Conservation (phyloP, 2,888 invertebrate species). For the Hypomecis punctinalis region DNA sequence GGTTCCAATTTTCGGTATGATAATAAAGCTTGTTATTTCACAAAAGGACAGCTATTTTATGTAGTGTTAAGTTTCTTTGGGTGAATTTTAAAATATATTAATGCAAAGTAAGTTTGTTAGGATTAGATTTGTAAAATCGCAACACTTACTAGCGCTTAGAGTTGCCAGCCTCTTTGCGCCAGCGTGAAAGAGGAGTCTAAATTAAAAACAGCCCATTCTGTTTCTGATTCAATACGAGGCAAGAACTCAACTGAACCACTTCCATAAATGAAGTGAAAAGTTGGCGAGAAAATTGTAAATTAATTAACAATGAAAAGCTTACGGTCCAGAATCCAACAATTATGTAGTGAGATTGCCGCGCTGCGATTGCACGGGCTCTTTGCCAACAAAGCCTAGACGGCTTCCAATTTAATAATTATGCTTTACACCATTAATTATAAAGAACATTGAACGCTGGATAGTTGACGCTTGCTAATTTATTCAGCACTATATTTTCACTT, state of each 20-base stretch:
- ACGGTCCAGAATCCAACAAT: slow-evolving; percentile 64
- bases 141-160: no score
- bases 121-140: no score
- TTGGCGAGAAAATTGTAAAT: slow-evolving; percentile 75
- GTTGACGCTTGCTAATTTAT: slow-evolving; percentile 20
- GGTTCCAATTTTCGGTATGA: no score
- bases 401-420: slow-evolving; percentile 71
- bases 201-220: background rate
- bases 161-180: no score
- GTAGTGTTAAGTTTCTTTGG: no score
- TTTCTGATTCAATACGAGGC: background rate
- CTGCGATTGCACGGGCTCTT: slow-evolving; percentile 66
- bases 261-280: slow-evolving; percentile 57
- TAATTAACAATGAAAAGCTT: slow-evolving; percentile 75
- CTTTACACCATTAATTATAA: slow-evolving; percentile 63
- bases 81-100: no score
- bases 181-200: background rate
- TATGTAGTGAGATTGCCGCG: slow-evolving; percentile 64
- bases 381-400: slow-evolving; percentile 65
- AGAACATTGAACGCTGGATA: slow-evolving; percentile 41
- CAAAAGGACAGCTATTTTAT: no score
- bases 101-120: no score
- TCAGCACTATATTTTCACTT: background rate
- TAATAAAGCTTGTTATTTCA: no score
- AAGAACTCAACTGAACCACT: slow-evolving; percentile 28